A percentile compares a stretch with the other conserved stretches of the same genome.
phyloP scores from a whole-genome alignment of 1,140 invertebrate genomes.

The Lamellibrachia luymesi region DNA sequence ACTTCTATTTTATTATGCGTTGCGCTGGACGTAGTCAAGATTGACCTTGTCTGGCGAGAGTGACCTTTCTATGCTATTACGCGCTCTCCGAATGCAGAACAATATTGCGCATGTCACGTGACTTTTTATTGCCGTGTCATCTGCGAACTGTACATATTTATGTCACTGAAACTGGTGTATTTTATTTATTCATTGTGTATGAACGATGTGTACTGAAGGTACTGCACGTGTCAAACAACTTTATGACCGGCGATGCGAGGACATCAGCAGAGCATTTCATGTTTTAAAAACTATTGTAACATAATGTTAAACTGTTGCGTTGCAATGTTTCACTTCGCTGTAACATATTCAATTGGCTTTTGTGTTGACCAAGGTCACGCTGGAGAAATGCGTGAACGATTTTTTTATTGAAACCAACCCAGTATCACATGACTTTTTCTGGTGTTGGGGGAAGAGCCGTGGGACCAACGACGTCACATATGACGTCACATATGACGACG shows the following conservation, averaged over 20 bases:
- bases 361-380: background rate
- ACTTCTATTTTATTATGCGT: background rate
- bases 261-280: background rate
- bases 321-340: background rate
- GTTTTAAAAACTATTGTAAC: background rate
- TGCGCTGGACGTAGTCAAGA: background rate
- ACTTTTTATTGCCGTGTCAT: background rate
- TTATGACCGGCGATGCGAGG: no score
- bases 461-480: background rate
- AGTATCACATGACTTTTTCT: background rate
- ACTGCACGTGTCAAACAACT: background rate
- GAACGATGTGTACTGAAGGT: background rate
- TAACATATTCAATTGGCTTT: background rate
- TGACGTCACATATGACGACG: background rate
- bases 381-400: background rate
- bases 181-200: background rate
- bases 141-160: background rate
- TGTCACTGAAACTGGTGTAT: background rate
- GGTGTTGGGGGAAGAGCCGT: background rate
- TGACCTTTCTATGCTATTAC: background rate
- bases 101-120: background rate
- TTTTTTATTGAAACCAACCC: background rate
- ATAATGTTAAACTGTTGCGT: background rate
- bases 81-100: background rate
- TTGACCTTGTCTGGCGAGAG: background rate